Evolutionary conservation across 2,888 invertebrate genomes (phyloP), one percentile per base, ranked within the genome.

Genomic region (Eudasyphora cyanicolor): DNA sequence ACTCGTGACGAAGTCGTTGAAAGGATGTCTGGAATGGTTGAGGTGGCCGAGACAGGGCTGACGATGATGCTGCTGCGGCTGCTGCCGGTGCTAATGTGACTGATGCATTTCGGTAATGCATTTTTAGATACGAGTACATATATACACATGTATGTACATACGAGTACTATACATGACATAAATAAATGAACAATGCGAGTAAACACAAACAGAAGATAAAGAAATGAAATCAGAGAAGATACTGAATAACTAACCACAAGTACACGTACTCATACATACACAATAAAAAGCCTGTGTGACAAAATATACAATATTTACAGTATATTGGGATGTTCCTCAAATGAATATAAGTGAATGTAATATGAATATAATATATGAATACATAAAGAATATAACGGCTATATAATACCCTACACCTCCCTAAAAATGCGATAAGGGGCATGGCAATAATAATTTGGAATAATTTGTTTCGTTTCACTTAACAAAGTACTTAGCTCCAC

Each of bases 91-190:
- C 57, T 69, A 69, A 79, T 74, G 74, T 27, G 24, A 45, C 60
- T 78, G 38, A 64, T 73, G 78, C n/a, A 71, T 71, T 69, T 57
- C 24, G 45, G 14, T 45, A 69, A 69, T 32, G 32, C 51, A 67
- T 21, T 21, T 12, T 45, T 54, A 21, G 19, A 10, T 12, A 51
- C 49, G n/a, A n/a, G n/a, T n/a, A 27, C 21, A 24, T 8, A n/a
- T n/a, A n/a, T n/a, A 24, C 27, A 12, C 29, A 24, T 10, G 10
- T 57, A 24, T 60, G 12, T 60, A 27, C 29, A 27, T 29, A 29
- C 21, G n/a, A 32, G 19, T 60, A 29, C n/a, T n/a, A 60, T 60
- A 29, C 60, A 60, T n/a, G n/a, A n/a, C 24, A 67, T 67, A 67
- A 67, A 67, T 42, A 67, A 67, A 42, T 67, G 67, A 67, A 67